Evolutionary conservation across 1,140 invertebrate species (phyloP).

Genomic region (Fopius arisanus): DNA sequence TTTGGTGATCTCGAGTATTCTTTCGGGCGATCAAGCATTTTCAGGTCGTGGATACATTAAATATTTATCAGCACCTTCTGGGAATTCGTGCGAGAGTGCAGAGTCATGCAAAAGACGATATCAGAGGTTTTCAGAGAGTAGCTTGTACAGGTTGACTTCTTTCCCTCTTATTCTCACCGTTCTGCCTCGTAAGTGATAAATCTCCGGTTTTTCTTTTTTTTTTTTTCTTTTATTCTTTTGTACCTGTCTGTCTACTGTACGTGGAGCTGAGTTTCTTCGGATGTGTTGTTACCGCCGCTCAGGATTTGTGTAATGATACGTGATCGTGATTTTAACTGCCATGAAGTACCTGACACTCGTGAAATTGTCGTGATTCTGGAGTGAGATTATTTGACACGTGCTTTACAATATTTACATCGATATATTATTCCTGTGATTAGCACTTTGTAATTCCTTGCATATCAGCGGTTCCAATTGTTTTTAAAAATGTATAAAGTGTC

Average conservation of each 20-base stretch:
- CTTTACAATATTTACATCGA: too few relatives aligned
- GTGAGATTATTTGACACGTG: background rate
- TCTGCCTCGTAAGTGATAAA: conserved; percentile 2
- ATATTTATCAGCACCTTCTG: background rate
- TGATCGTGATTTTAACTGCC: background rate
- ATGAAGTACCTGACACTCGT: too few relatives aligned
- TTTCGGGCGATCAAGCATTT: background rate
- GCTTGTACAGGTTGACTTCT: background rate
- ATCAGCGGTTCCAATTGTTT: too few relatives aligned
- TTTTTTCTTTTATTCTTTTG: background rate
- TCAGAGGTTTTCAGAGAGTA: background rate
- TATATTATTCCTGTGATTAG: too few relatives aligned
- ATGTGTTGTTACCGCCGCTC: background rate
- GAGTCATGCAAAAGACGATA: conserved; percentile 7
- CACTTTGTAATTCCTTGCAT: too few relatives aligned
- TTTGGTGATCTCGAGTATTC: too few relatives aligned
- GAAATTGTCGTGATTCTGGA: too few relatives aligned
- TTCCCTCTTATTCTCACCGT: background rate
- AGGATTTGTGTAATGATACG: background rate
- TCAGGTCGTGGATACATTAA: background rate
- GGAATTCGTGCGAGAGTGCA: background rate
- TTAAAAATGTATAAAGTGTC: too few relatives aligned
- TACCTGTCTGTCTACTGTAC: background rate
- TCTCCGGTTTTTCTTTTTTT: background rate
- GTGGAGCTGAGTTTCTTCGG: background rate